phyloP scores from a whole-genome alignment of 2,113 vertebrate genomes.

The Anguilla japonica region DNA sequence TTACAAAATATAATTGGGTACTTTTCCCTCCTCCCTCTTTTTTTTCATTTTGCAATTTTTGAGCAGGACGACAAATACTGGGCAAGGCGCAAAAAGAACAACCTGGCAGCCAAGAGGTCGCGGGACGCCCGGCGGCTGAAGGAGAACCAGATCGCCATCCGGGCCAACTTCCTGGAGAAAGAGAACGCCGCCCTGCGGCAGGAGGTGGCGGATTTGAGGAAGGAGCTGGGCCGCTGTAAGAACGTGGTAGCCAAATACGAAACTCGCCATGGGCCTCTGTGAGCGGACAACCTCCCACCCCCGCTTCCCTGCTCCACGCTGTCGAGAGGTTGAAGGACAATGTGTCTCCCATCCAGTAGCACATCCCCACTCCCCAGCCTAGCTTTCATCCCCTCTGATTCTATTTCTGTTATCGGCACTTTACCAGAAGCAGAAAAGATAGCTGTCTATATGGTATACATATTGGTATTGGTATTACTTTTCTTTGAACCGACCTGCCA shows the following conservation, averaged over 20 bases:
- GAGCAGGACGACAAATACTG: constrained; percentile 94
- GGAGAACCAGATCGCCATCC: constrained; percentile 91
- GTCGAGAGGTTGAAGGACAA: constrained; percentile 59
- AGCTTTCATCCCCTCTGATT: constrained; percentile 30
- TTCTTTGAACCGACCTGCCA: constrained; percentile 46
- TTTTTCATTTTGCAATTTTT: constrained; percentile 57
- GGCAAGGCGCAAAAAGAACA: constrained; percentile 89
- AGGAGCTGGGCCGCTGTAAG: constrained; percentile 86
- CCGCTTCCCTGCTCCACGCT: constrained; percentile 43
- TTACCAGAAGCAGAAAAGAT: constrained; percentile 73
- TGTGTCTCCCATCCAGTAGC: constrained; percentile 68
- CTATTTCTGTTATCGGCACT: constrained; percentile 74
- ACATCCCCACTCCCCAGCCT: constrained; percentile 53
- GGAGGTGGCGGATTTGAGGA: constrained; percentile 83
- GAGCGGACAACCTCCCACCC: constrained; percentile 38
- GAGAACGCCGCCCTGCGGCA: constrained; percentile 85
- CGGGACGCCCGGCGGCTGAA: constrained; percentile 85
- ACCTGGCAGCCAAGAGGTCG: constrained; percentile 88
- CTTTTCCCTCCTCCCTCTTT: constrained; percentile 31
- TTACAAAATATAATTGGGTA: constrained; percentile 63
- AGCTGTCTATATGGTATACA: constrained; percentile 26
- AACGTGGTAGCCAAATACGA: constrained; percentile 84
- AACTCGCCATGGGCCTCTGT: constrained; percentile 78
- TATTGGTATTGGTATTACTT: constrained; percentile 54
- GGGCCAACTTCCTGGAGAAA: constrained; percentile 87